Base-by-base conservation (phyloP, 1,140 invertebrate genomes). In the Batillaria attramentaria region DNA sequence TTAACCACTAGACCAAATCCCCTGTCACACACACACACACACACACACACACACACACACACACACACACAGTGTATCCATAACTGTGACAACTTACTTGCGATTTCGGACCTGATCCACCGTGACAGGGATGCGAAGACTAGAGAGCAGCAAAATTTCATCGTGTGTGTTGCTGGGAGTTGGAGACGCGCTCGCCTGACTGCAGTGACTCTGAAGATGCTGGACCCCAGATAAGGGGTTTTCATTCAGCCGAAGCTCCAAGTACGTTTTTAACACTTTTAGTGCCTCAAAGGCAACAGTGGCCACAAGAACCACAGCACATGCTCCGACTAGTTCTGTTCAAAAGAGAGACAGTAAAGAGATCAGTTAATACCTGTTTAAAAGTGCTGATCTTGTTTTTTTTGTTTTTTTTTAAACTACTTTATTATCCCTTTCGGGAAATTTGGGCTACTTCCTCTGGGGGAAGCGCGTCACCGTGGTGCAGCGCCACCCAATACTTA, bases 211-310 rank as follows among this genome's bases (percentile, higher is more conserved):
- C 10, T 60, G 10, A 20, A 0, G 8, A 1, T 60, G 81, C n/a
- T 81, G 57, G 20, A 78, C 79, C 39, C 77, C 76, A 13, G 81
- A 79, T 18, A 85, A 42, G 1, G 84, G 84, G 65, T 84, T 79
- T 57, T 82, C 81, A 42, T 74, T 66, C 20, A 83, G 37, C 57
- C 78, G 75, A 16, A 73, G 69, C 13, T 60, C 69, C 62, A 77
- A 77, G 62, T 84, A 84, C 66, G 81, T 10, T 78, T 83, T 79
- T 35, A 84, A 8, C 35, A 78, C 35, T 31, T 80, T 84, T 18
- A 78, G 50, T 28, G 73, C 77, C 42, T 84, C 83, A 66, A 79
- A 66, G 10, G 78, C 10, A 43, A 81, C 75, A 54, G 83, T 81
- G 31, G 39, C 66, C 1, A 79, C 18, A 33, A 77, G 70, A 13